Evolutionary conservation across 2,113 vertebrate genomes (phyloP).

Genomic region (Oreochromis spilurus): DNA sequence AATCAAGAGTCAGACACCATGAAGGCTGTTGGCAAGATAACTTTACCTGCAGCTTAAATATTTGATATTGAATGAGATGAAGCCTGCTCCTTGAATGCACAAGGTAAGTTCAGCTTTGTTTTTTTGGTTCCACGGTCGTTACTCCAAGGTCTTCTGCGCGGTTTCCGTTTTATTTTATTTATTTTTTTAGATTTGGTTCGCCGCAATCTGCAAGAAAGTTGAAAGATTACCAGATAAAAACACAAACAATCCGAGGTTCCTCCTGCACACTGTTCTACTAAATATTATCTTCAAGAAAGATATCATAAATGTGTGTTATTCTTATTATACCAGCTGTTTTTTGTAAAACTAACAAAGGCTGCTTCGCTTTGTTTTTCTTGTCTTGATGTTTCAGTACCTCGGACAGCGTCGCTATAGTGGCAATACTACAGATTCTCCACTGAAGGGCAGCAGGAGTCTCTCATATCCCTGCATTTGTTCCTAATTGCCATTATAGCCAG

Average conservation of each 20-base stretch:
- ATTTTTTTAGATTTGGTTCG: not conserved
- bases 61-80: not conserved
- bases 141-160: not conserved
- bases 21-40: not conserved
- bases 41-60: not conserved
- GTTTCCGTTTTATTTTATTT: not conserved
- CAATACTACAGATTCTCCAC: not conserved
- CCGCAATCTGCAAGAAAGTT: not conserved
- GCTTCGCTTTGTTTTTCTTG: not conserved
- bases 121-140: not conserved
- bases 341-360: not conserved
- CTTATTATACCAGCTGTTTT: not conserved
- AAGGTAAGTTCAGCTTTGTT: constrained; percentile 4
- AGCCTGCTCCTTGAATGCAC: not conserved
- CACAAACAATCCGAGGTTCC: not conserved
- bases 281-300: not conserved
- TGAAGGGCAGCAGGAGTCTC: constrained; percentile 10
- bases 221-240: not conserved
- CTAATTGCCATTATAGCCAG: not conserved
- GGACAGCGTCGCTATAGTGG: constrained; percentile 20
- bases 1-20: not conserved
- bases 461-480: not conserved
- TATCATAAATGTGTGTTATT: not conserved
- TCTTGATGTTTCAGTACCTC: constrained; percentile 40
- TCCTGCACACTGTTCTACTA: not conserved